Evolutionary conservation across 2,888 invertebrate species (phyloP).

Genomic region (Steinernema carpocapsae): DNA sequence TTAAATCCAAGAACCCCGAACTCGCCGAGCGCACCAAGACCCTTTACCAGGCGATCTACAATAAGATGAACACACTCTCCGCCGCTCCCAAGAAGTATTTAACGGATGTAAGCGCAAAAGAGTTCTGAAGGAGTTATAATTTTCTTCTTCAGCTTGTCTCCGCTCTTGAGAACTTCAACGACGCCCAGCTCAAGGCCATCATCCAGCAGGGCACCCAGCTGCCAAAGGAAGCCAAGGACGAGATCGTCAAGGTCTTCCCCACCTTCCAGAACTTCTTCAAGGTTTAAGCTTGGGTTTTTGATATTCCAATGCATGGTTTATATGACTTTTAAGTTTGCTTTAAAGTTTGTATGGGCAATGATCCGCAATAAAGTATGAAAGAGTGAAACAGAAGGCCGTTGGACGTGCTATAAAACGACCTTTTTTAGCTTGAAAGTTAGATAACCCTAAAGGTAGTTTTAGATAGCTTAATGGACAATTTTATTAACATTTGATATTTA

Average conservation of each 20-base stretch:
- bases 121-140: neutral
- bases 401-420: too few relatives aligned
- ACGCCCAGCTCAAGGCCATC: neutral
- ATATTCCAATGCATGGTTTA: too few relatives aligned
- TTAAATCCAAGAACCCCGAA: neutral
- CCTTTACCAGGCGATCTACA: neutral
- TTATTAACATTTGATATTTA: too few relatives aligned
- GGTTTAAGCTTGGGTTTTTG: neutral
- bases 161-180: neutral
- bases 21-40: neutral
- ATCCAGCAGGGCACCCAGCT: neutral
- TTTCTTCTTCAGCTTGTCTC: neutral
- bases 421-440: too few relatives aligned
- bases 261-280: neutral
- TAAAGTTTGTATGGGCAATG: too few relatives aligned
- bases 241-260: neutral
- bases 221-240: conserved; percentile 2
- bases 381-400: too few relatives aligned
- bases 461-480: too few relatives aligned
- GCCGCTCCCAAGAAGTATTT: neutral
- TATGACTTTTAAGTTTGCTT: too few relatives aligned
- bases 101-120: neutral
- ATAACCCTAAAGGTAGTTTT: too few relatives aligned
- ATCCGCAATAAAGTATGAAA: too few relatives aligned
- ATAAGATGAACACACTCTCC: neutral